phyloP scores from a whole-genome alignment of 2,113 vertebrate species.

The Atherinomorus stipes region DNA sequence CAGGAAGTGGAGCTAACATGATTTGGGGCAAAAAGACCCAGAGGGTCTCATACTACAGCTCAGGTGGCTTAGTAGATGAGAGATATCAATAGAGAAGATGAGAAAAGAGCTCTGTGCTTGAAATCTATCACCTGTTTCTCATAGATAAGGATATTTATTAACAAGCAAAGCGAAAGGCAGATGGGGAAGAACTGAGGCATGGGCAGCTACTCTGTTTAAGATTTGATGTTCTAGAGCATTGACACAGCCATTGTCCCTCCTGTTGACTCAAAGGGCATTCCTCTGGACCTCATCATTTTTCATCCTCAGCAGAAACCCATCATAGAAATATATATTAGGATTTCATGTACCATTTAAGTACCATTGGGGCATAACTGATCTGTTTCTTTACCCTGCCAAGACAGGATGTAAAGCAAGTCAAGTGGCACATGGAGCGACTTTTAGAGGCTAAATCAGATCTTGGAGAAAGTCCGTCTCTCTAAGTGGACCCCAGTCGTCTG shows the following conservation, averaged over 20 bases:
- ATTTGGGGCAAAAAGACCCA: slow-evolving; percentile 76
- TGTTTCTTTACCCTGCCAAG: slow-evolving; percentile 62
- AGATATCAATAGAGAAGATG: slow-evolving; percentile 77
- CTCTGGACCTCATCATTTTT: slow-evolving; percentile 51
- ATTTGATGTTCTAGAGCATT: slow-evolving; percentile 43
- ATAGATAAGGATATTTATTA: slow-evolving; percentile 80
- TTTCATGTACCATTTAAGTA: slow-evolving; percentile 77
- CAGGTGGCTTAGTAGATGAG: slow-evolving; percentile 75
- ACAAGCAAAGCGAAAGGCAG: slow-evolving; percentile 59
- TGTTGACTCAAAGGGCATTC: slow-evolving; percentile 55
- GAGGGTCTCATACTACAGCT: slow-evolving; percentile 66
- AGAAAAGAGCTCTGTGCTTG: slow-evolving; percentile 61
- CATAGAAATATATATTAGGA: slow-evolving; percentile 69
- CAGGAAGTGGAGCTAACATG: slow-evolving; percentile 77
- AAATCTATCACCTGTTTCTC: slow-evolving; percentile 79
- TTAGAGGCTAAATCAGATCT: slow-evolving; percentile 74
- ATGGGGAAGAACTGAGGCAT: slow-evolving; percentile 48
- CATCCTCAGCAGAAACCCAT: slow-evolving; percentile 51
- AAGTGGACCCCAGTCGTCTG: slow-evolving; percentile 57
- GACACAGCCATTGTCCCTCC: slow-evolving; percentile 54
- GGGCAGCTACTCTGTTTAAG: slow-evolving; percentile 37
- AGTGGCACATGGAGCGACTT: slow-evolving; percentile 71
- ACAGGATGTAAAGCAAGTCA: slow-evolving; percentile 70
- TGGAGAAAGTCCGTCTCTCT: slow-evolving; percentile 47
- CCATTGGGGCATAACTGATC: slow-evolving; percentile 66